A percentile compares a stretch with the other conserved stretches of the same genome.
phyloP scores from a whole-genome alignment of 1,140 invertebrate species.

The Halyomorpha halys region DNA sequence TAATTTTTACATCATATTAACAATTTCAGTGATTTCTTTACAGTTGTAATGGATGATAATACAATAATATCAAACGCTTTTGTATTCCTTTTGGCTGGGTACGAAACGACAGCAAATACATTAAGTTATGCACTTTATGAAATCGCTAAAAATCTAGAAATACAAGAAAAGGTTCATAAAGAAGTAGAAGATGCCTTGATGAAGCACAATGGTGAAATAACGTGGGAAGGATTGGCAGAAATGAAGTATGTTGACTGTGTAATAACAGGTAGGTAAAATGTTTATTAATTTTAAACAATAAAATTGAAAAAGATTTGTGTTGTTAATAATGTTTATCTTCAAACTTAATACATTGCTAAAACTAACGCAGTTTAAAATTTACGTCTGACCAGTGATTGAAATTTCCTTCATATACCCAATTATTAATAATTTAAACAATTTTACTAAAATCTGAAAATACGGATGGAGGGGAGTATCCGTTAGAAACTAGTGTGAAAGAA shows the following conservation, averaged over 20 bases:
- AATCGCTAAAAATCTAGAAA: slow-evolving; percentile 47
- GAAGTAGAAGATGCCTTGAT: slow-evolving; percentile 46
- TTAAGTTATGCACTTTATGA: slow-evolving; percentile 49
- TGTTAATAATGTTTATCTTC: not conserved
- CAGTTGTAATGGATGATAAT: not conserved
- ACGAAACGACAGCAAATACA: too few relatives aligned
- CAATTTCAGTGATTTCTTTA: too few relatives aligned
- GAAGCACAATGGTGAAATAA: slow-evolving; percentile 32
- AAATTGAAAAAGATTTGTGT: not conserved
- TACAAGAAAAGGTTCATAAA: slow-evolving; percentile 47
- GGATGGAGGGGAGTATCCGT: too few relatives aligned
- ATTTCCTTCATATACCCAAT: too few relatives aligned
- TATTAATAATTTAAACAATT: too few relatives aligned
- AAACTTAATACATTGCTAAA: too few relatives aligned
- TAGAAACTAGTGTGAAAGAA: too few relatives aligned
- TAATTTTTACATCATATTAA: too few relatives aligned
- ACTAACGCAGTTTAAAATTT: too few relatives aligned
- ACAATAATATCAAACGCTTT: slow-evolving; percentile 41
- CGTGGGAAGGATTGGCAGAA: slow-evolving; percentile 37
- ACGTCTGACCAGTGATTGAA: too few relatives aligned
- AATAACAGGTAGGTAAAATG: not conserved
- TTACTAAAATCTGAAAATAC: too few relatives aligned
- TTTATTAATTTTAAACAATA: not conserved
- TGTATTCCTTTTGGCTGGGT: slow-evolving; percentile 54
- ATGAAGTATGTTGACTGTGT: slow-evolving; percentile 35